Conservation (phyloP, 2,113 vertebrate genomes). For the Trichechus manatus region DNA sequence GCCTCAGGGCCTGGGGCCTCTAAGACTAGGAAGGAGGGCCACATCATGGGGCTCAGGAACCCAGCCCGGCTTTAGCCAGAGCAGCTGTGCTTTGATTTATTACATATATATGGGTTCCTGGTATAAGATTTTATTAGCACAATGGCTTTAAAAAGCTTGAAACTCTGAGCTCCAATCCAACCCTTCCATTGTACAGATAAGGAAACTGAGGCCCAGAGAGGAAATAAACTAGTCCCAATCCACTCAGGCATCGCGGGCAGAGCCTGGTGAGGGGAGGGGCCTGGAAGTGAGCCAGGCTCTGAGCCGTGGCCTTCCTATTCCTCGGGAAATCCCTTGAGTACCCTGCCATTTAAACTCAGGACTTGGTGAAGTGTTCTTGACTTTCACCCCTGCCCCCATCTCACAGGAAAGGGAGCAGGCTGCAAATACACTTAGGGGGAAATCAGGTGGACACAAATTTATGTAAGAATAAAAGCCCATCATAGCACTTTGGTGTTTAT, state of each 20-base stretch:
- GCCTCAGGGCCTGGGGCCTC: neutral
- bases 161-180: neutral
- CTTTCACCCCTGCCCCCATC: neutral
- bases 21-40: neutral
- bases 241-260: neutral
- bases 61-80: neutral
- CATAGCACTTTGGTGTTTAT: neutral
- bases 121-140: neutral
- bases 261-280: neutral
- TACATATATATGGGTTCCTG: neutral
- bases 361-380: no score
- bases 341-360: neutral
- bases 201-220: neutral
- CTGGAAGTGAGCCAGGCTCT: fast-evolving
- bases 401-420: neutral
- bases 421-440: neutral
- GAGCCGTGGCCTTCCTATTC: neutral
- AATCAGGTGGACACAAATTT: no score
- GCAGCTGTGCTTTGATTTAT: neutral
- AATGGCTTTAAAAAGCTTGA: neutral
- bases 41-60: neutral
- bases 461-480: neutral
- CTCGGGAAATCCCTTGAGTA: neutral
- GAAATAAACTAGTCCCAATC: neutral
- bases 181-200: neutral